Base-by-base conservation (phyloP, 2,113 vertebrate species). In the Myotis yumanensis region DNA sequence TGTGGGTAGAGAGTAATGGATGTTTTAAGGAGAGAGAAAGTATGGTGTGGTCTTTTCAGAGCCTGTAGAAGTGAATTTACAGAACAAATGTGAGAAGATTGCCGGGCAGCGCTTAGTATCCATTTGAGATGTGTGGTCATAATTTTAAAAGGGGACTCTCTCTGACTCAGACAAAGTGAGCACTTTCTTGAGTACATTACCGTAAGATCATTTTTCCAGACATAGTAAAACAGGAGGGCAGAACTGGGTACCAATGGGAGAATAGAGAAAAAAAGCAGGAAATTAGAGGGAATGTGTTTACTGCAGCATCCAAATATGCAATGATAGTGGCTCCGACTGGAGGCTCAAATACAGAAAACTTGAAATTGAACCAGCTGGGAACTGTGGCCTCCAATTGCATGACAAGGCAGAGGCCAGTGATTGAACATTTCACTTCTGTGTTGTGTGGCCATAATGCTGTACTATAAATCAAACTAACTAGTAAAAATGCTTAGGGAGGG, bases 51-150 rank as follows among this genome's bases (percentile, higher is more conserved):
- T 46, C 3, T 89, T 75, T 46, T 43, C 30, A 16, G 40, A 75
- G 20, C 8, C 40, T 46, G 22, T 4, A 62, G 59, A 28, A 62
- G 25, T 62, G 59, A 28, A 62, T 90, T 93, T 87, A 37, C 43
- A 23, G 32, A 43, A 32, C 17, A 68, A 81, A 57, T 96, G 22
- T 87, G 59, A 84, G 43, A 85, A 30, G 17, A 72, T 43, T 57
- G 25, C 18, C 0, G 4, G 6, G 40, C 9, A 32, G 1, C 43
- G 1, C 30, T 46, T 48, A 88, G 51, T 90, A 30, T 2, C 51
- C 68, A 32, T 46, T 94, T 88, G 88, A 96, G 68, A 93, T 71
- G 35, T 6, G 3, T 69, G 37, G 43, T 71, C 82, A 57, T 69
- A 30, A 57, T 90, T 92, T 89, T 81, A 43, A 85, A 94, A 69